Base-by-base conservation (phyloP, 2,113 vertebrate genomes). In the Scatophagus argus region DNA sequence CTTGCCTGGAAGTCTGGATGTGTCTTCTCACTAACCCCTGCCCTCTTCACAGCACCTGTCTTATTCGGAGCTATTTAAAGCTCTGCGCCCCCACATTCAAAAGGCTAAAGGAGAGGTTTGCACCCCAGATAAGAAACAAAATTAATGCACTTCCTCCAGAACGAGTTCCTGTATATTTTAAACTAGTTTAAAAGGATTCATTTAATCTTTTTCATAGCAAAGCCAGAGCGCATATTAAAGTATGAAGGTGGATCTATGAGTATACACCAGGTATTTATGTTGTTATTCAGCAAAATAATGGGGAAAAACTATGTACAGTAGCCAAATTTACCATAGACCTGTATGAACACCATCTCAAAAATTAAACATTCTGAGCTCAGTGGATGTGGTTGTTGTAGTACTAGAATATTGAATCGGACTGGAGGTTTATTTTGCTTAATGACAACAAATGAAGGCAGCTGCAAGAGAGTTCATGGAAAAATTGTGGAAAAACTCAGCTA, bases 1-100 rank as follows among this genome's bases (percentile, higher is more conserved):
- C 74, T 49, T 80, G 74, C 86, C 83, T 88, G 72, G 47, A 85
- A 83, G 81, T 85, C 74, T 75, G 77, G 73, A 82, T 70, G 77
- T 75, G 68, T 91, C 87, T 79, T n/a, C 79, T 89, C 77, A 65
- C 81, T 84, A 69, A 90, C 90, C 88, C 70, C 71, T 84, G 74
- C n/a, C 88, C 88, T 79, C 73, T 31, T 36, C 83, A 41, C 36
- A 13, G 11, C 76, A 55, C 71, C 55, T 25, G 7, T 81, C 74
- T 83, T 71, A 75, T 71, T 81, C 74, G 3, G 29, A 67, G 77
- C 84, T 74, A 83, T 89, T 86, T 79, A 70, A 74, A 74, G 74
- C 84, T 72, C 78, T 13, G 32, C 31, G 43, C n/a, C 38, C 74
- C n/a, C 44, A 54, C 71, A 56, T 81, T 83, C 36, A 58, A 64